phyloP scores from a whole-genome alignment of 2,888 invertebrate genomes.

The Epinotia nisella region DNA sequence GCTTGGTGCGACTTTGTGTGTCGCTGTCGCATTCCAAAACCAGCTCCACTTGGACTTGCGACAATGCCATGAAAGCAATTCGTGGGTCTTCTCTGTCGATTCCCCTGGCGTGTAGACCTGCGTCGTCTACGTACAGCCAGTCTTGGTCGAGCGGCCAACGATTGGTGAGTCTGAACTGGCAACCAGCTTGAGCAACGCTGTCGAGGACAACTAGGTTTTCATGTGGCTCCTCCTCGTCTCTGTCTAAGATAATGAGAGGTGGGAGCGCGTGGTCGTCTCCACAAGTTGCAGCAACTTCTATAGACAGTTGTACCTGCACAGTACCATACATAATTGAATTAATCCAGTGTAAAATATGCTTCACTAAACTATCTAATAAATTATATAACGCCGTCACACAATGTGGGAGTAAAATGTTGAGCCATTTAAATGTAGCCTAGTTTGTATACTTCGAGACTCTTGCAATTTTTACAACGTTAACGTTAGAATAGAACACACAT shows the following conservation, averaged over 20 bases:
- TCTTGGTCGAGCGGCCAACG: slow-evolving; percentile 71
- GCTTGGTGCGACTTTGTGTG: slow-evolving; percentile 56
- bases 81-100: slow-evolving; percentile 78
- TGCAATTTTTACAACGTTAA: neutral
- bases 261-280: slow-evolving; percentile 58
- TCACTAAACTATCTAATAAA: neutral
- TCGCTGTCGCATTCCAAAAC: slow-evolving; percentile 65
- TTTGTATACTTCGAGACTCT: neutral
- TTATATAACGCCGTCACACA: neutral
- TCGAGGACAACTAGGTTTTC: slow-evolving; percentile 64
- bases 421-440: neutral
- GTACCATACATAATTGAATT: neutral
- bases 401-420: slow-evolving; percentile 1
- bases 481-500: no score
- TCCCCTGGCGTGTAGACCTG: slow-evolving; percentile 65
- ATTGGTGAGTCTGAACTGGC: slow-evolving; percentile 66
- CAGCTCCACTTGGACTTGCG: slow-evolving; percentile 79
- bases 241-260: slow-evolving; percentile 71
- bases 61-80: slow-evolving; percentile 77
- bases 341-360: neutral
- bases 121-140: slow-evolving; percentile 74
- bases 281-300: slow-evolving; percentile 61
- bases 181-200: slow-evolving; percentile 56
- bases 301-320: slow-evolving; percentile 66
- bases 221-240: slow-evolving; percentile 72